Conservation (phyloP, 2,113 vertebrate species). For the Otis tarda region DNA sequence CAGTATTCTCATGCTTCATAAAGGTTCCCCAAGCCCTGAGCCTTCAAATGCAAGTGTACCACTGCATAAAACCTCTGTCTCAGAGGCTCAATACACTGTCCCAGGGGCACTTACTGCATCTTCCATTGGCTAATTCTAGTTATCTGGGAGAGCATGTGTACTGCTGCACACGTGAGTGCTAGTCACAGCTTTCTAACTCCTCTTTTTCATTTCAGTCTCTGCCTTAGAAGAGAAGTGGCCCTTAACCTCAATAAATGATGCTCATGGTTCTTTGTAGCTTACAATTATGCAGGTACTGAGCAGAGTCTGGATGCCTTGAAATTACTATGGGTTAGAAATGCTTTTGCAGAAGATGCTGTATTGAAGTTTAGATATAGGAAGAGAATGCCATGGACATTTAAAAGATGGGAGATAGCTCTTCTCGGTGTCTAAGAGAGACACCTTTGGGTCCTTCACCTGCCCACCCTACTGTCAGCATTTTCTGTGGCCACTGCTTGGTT, state of each 20-base stretch:
- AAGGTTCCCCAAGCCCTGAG: neutral
- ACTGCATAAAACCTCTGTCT: neutral
- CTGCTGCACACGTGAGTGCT: neutral
- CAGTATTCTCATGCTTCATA: neutral
- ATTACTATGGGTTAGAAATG: neutral
- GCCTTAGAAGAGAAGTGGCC: neutral
- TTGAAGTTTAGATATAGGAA: neutral
- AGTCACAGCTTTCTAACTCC: neutral
- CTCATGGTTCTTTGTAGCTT: neutral
- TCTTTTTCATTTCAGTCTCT: neutral
- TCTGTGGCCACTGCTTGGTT: neutral
- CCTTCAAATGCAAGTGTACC: neutral
- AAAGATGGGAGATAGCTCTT: neutral
- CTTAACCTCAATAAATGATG: neutral
- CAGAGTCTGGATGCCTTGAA: neutral
- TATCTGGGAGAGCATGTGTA: neutral
- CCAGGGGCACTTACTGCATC: neutral
- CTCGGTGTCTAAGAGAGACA: neutral
- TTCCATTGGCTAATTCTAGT: neutral
- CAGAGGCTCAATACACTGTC: neutral
- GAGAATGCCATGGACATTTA: neutral
- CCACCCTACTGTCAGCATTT: neutral
- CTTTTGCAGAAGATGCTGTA: neutral
- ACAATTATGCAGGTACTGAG: neutral
- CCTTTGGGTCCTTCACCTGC: neutral